These are phyloP conservation scores for Dorcus parallelipipedus DNA, from an alignment of 2,888 invertebrate genomes.

Conservation along the genomic window DNA sequence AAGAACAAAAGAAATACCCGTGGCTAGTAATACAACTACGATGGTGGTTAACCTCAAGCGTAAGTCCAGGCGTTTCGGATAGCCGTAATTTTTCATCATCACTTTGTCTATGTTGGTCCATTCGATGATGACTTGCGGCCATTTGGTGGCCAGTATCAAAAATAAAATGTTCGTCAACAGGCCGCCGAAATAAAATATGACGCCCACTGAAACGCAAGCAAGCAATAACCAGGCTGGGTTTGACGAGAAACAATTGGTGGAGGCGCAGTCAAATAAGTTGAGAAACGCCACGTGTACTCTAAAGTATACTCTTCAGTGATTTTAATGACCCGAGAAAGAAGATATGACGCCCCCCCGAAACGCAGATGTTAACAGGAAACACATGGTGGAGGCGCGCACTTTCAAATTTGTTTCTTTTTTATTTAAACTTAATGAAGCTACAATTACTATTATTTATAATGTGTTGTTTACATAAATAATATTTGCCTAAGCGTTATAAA, in stretches of 20 bases:
- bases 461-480: too few relatives aligned
- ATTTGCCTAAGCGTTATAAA: too few relatives aligned
- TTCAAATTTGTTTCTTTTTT: too few relatives aligned
- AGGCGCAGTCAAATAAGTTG: too few relatives aligned
- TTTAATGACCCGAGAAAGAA: not conserved
- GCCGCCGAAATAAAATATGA: conserved; percentile 57
- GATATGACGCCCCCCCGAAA: too few relatives aligned
- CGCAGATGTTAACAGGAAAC: too few relatives aligned
- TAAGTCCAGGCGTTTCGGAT: conserved; percentile 12
- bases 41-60: conserved; percentile 15
- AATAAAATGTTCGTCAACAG: conserved; percentile 53
- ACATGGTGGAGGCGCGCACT: too few relatives aligned
- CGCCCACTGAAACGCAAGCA: conserved; percentile 36
- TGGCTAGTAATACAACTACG: not conserved
- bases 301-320: not conserved
- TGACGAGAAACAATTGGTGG: too few relatives aligned
- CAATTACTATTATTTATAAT: too few relatives aligned
- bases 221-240: not conserved
- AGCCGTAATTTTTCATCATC: conserved; percentile 20
- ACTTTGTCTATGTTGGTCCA: conserved; percentile 22
- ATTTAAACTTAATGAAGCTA: too few relatives aligned
- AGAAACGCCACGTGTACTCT: too few relatives aligned
- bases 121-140: conserved; percentile 44
- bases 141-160: conserved; percentile 49
- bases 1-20: too few relatives aligned